These are phyloP conservation scores for Achroia grisella DNA, from an alignment of 1,140 invertebrate species.

Conservation along the genomic window DNA sequence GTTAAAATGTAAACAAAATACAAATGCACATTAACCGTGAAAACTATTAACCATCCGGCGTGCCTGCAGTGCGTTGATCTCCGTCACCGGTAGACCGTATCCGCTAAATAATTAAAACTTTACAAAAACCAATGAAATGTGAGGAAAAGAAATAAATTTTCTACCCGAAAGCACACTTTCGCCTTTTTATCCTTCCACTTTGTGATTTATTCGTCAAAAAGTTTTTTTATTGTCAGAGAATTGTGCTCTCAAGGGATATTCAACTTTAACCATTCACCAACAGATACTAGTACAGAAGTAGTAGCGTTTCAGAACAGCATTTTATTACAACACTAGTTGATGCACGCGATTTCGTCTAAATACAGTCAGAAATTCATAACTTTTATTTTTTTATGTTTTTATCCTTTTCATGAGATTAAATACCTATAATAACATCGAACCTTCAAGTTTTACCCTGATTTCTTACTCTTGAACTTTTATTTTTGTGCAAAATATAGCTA, in stretches of 20 bases:
- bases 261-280: constrained; percentile 13
- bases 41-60: background rate
- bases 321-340: no score
- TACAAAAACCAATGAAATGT: constrained; percentile 50
- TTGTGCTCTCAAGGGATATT: constrained; percentile 8
- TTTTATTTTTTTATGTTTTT: no score
- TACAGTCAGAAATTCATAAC: no score
- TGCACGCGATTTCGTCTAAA: no score
- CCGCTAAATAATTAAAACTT: constrained; percentile 63
- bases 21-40: background rate
- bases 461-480: no score
- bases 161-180: constrained; percentile 48
- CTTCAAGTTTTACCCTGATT: no score
- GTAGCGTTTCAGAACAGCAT: no score
- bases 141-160: constrained; percentile 60
- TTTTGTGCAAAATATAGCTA: no score
- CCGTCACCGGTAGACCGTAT: constrained; percentile 31
- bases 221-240: constrained; percentile 19
- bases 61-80: constrained; percentile 30
- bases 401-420: no score
- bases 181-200: constrained; percentile 44
- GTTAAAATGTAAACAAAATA: no score
- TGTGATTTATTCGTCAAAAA: constrained; percentile 47
- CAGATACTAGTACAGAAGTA: no score
- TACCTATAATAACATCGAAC: no score